Conservation (phyloP, 2,888 invertebrate genomes). For the Aricia artaxerxes region DNA sequence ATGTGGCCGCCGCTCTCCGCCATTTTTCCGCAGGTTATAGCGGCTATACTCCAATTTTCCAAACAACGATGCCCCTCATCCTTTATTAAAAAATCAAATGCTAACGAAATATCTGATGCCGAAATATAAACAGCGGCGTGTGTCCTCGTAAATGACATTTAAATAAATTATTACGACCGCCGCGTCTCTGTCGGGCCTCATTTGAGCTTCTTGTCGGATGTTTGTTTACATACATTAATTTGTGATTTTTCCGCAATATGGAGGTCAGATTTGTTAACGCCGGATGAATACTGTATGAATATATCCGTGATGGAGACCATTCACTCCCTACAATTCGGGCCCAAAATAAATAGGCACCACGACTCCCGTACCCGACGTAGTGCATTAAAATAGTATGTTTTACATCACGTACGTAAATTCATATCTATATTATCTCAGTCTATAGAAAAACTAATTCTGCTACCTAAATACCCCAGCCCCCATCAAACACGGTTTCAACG, state of each 20-base stretch:
- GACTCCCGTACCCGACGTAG: too few relatives aligned
- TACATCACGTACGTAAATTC: not conserved
- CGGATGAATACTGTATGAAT: not conserved
- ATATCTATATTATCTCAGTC: not conserved
- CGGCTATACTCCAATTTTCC: constrained; percentile 69
- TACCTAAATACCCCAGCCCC: not conserved
- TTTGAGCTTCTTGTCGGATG: constrained; percentile 14
- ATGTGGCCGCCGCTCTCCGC: constrained; percentile 69
- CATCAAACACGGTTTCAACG: not conserved
- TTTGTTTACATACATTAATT: constrained; percentile 14
- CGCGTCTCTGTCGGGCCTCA: not conserved
- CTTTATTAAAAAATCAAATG: constrained; percentile 62
- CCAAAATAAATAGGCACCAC: not conserved
- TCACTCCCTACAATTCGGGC: not conserved
- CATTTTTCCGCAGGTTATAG: constrained; percentile 73
- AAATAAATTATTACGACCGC: constrained; percentile 27
- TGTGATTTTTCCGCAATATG: constrained; percentile 1
- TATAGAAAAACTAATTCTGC: not conserved
- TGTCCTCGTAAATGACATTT: constrained; percentile 27
- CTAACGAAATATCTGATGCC: constrained; percentile 44
- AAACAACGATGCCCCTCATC: constrained; percentile 60
- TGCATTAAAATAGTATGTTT: not conserved
- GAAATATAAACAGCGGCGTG: constrained; percentile 23
- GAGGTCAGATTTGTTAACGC: not conserved
- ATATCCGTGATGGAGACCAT: not conserved